Base-by-base conservation (phyloP, 2,113 vertebrate species). In the Cyphomyrus discorhynchus region DNA sequence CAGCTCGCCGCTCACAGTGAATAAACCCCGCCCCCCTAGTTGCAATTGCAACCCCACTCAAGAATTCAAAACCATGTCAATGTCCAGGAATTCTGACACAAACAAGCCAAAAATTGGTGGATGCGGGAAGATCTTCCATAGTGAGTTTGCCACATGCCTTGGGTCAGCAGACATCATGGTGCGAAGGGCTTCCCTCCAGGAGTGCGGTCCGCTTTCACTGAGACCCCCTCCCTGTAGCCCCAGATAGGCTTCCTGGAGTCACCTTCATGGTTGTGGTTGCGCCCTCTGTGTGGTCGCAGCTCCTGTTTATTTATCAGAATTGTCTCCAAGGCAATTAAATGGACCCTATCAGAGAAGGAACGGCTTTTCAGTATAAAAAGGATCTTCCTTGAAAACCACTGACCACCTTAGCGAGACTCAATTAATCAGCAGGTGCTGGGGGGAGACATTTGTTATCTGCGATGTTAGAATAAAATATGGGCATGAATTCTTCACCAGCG, bases 391-490 rank as follows among this genome's bases (percentile, higher is more conserved):
- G 53, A 89, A 89, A 96, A 93, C 93, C 91, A 89, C 92, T 82
- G 94, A 93, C 93, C 95, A 96, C 93, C 95, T 95, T 53, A 94
- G 92, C 94, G 92, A 94, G 95, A 94, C 92, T 93, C 91, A 93
- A 95, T 96, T 96, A 94, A 96, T 96, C 95, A 94, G 93, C 92
- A 95, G 94, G 94, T 95, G 94, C 94, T 93, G 91, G 91, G 92
- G 95, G 92, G 92, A 95, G 94, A 95, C 95, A 95, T 96, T 95
- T 93, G 93, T 96, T 95, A 95, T 95, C 94, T 91, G 94, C 93
- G 93, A 93, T 94, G 94, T 85, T 91, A 94, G 95, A 96, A 96
- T 96, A 96, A 96, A 96, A 96, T 94, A 96, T 96, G 95, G 96
- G 95, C 93, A 95, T 95, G 93, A 95, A 96, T 96, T 95, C 95